These are phyloP conservation scores for Celastrina argiolus DNA, from an alignment of 2,888 invertebrate species.

Conservation along the genomic window DNA sequence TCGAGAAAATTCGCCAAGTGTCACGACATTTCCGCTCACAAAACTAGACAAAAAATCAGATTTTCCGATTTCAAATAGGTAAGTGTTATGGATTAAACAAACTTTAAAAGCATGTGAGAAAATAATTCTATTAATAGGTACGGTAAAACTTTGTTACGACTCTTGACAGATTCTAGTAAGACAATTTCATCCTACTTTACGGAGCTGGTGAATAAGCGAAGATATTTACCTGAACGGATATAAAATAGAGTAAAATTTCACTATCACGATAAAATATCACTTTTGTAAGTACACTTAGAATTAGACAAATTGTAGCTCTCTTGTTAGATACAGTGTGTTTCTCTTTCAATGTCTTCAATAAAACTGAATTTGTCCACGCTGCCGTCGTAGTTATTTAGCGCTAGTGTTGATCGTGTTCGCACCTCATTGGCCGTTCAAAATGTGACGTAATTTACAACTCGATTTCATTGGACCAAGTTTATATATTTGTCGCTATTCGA, in stretches of 20 bases:
- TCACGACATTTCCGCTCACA: constrained; percentile 7
- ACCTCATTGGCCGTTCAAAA: constrained; percentile 67
- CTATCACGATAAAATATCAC: constrained; percentile 37
- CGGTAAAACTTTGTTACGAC: not conserved
- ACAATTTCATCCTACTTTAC: not conserved
- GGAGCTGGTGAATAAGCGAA: not conserved
- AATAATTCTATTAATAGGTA: not conserved
- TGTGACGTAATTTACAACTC: constrained; percentile 61
- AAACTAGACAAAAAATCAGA: not conserved
- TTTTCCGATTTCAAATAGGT: not conserved
- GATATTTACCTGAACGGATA: constrained; percentile 19
- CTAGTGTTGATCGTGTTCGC: constrained; percentile 79
- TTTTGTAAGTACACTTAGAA: constrained; percentile 48
- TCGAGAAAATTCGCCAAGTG: constrained; percentile 58
- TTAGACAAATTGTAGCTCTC: constrained; percentile 39
- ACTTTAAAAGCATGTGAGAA: not conserved
- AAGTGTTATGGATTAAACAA: not conserved
- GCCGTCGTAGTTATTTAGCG: constrained; percentile 74
- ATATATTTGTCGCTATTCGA: constrained; percentile 77
- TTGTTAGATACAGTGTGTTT: constrained; percentile 39
- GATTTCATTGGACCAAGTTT: constrained; percentile 62
- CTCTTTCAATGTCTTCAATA: constrained; percentile 61
- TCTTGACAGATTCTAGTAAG: not conserved
- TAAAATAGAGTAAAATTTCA: not conserved
- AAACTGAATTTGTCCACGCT: constrained; percentile 68